Evolutionary conservation across 2,113 vertebrate species (phyloP).

Genomic region (Poeciliopsis turrubarensis): DNA sequence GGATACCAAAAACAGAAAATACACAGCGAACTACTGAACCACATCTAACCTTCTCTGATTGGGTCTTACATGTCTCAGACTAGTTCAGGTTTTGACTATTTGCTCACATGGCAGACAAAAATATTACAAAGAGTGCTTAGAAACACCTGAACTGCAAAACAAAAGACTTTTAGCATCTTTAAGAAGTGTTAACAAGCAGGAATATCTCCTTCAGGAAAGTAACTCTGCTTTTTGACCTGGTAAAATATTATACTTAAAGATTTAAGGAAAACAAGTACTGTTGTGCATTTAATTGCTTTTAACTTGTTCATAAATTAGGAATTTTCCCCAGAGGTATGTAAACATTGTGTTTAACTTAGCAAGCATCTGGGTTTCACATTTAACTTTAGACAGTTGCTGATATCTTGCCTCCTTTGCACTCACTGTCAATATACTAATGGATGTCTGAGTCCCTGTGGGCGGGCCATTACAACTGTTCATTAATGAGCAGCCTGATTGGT

Average conservation of each 20-base stretch:
- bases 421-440: conserved; percentile 26
- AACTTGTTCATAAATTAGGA: neutral
- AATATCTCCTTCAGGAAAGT: neutral
- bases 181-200: neutral
- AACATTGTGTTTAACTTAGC: neutral
- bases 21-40: neutral
- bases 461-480: conserved; percentile 24
- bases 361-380: conserved; percentile 17
- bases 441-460: conserved; percentile 13
- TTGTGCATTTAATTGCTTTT: neutral
- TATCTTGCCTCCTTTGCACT: conserved; percentile 5
- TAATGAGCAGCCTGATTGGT: conserved; percentile 56
- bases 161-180: neutral
- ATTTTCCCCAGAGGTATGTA: neutral
- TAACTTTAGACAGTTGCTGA: conserved; percentile 14
- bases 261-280: neutral
- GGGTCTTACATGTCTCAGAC: neutral
- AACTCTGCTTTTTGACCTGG: neutral
- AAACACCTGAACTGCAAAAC: neutral
- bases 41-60: neutral
- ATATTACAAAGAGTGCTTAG: neutral
- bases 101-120: neutral
- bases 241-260: neutral
- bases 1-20: neutral
- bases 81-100: neutral